Percentiles rank a stretch among this genome's conserved stretches.
These are phyloP conservation scores for Fukomys damarensis DNA, from an alignment of 2,113 vertebrate species.

Conservation along the genomic window DNA sequence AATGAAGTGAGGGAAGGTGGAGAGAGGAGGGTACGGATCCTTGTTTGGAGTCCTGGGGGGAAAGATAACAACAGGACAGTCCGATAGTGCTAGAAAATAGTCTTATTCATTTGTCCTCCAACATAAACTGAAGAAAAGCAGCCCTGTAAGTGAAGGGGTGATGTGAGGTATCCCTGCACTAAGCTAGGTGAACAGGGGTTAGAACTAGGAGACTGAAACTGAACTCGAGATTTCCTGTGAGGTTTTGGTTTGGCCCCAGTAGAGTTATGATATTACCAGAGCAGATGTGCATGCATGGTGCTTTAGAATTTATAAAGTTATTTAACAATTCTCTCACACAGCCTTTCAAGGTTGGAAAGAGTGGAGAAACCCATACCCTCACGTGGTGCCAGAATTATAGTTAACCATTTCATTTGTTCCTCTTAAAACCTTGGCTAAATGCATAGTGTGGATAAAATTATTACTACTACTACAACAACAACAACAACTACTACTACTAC, in stretches of 20 bases:
- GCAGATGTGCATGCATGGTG: background rate
- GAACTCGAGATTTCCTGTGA: background rate
- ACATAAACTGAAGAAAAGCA: conserved; percentile 34
- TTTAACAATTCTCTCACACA: background rate
- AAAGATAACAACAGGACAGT: background rate
- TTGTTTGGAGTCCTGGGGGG: background rate
- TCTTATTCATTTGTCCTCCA: background rate
- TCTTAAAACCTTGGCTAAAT: conserved; percentile 25
- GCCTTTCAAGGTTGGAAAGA: conserved; percentile 25
- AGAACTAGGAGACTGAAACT: background rate
- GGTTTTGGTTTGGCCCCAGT: background rate
- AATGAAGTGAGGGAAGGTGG: background rate
- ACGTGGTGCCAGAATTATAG: background rate
- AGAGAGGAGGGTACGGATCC: background rate
- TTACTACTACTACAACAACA: background rate
- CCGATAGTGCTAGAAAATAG: background rate
- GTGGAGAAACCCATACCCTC: conserved; percentile 19
- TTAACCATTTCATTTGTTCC: conserved; percentile 20
- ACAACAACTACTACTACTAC: background rate
- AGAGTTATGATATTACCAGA: background rate
- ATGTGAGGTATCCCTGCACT: background rate
- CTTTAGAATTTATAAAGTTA: conserved; percentile 35
- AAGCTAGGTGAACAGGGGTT: background rate
- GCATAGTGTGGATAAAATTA: background rate
- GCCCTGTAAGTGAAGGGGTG: background rate